Conservation (phyloP, 1,140 invertebrate species). For the Atta colombica region DNA sequence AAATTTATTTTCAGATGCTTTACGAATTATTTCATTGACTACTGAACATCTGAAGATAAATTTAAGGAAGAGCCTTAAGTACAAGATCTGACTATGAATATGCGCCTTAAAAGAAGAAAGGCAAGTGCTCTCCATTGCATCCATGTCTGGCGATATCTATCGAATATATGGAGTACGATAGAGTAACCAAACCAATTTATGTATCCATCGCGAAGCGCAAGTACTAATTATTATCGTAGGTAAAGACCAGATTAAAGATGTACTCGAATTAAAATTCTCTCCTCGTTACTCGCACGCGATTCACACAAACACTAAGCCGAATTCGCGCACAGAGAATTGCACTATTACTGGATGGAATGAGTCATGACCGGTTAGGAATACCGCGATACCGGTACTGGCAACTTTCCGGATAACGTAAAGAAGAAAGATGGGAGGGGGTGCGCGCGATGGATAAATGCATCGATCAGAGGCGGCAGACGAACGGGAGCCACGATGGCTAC, state of each 20-base stretch:
- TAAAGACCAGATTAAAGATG: conserved; percentile 18
- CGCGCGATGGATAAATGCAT: conserved; percentile 72
- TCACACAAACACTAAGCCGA: not conserved
- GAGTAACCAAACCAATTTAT: conserved; percentile 3
- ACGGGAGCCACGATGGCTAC: conserved; percentile 69
- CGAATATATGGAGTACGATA: not conserved
- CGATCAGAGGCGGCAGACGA: conserved; percentile 76
- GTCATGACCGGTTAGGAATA: conserved; percentile 69
- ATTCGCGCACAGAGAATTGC: conserved; percentile 61
- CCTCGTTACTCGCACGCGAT: conserved; percentile 67
- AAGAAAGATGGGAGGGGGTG: not conserved
- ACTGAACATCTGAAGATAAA: too few species aligned
- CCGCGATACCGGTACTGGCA: conserved; percentile 78
- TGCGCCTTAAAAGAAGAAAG: too few species aligned
- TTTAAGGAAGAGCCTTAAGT: too few species aligned
- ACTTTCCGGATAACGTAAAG: conserved; percentile 64
- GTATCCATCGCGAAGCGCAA: not conserved
- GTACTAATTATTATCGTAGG: conserved; percentile 27
- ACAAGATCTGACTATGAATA: too few species aligned
- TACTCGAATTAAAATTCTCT: not conserved
- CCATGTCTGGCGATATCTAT: not conserved
- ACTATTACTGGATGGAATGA: conserved; percentile 52
- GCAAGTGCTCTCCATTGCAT: too few species aligned
- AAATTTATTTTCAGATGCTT: too few species aligned
- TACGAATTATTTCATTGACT: too few species aligned